Evolutionary conservation across 2,797 vertebrate species (phyloP).

Genomic region (Protonibea diacanthus): DNA sequence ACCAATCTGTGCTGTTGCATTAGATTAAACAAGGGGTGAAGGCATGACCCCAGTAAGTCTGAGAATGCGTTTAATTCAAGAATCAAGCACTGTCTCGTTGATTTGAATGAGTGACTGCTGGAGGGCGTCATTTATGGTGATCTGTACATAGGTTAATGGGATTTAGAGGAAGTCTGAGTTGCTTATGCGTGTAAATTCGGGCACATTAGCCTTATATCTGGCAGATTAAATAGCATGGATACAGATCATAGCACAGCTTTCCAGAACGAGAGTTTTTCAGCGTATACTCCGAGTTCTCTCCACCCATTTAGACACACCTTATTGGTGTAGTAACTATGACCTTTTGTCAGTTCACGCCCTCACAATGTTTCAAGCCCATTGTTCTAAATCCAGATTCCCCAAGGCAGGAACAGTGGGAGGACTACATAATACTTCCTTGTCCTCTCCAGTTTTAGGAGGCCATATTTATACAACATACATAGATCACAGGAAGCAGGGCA

Average conservation of each 20-base stretch:
- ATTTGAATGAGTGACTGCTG: conserved; percentile 21
- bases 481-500: conserved; percentile 53
- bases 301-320: conserved; percentile 73
- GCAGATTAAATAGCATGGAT: conserved; percentile 47
- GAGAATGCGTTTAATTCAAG: conserved; percentile 17
- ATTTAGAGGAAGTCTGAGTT: conserved; percentile 30
- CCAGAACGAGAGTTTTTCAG: conserved; percentile 4
- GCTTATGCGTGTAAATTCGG: conserved; percentile 59
- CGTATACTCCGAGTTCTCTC: not conserved
- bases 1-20: conserved; percentile 37
- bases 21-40: conserved; percentile 51
- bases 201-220: conserved; percentile 46
- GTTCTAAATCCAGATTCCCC: conserved; percentile 73
- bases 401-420: conserved; percentile 69
- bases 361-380: conserved; percentile 60
- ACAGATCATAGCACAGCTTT: conserved; percentile 3
- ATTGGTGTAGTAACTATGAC: conserved; percentile 51
- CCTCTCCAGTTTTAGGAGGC: conserved; percentile 28
- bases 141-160: conserved; percentile 16
- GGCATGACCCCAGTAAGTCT: conserved; percentile 7
- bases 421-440: conserved; percentile 70
- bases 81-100: not conserved
- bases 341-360: conserved; percentile 61
- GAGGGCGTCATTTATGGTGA: conserved; percentile 20
- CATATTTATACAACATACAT: conserved; percentile 47